Evolutionary conservation across 1,140 invertebrate genomes (phyloP), one percentile per base, ranked within the genome.

Genomic region (Drosophila oshimai): DNA sequence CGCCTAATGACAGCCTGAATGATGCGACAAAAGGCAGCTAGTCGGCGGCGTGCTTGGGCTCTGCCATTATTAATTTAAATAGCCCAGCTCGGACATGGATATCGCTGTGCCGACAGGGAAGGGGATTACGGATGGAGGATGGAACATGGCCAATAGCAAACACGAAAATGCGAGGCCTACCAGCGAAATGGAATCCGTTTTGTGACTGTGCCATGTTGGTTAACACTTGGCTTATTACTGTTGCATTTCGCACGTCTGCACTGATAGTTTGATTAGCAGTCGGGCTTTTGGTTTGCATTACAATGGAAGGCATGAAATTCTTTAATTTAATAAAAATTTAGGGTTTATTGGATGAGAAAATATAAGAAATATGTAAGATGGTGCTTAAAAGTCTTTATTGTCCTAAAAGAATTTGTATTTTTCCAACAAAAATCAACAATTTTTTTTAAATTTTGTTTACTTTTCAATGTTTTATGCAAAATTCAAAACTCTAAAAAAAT

Each of bases 21-120:
- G 65, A 26, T 44, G 34, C 50, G 46, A 42, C 45, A 49, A 75
- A 39, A 34, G 60, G 51, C 61, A 54, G 17, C 12, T 31, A 44
- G 53, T 28, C 58, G 61, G 46, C 58, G 61, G 46, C 44, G 68
- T 45, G 42, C 51, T 6, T 6, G 9, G 37, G 10, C 33, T 33
- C 53, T 24, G 79, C 49, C 65, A 86, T 79, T 84, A 84, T 86
- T 84, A 86, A 84, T 84, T 84, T 84, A 84, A 86, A 83, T 83
- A 67, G 53, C 64, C 68, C 53, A 33, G 22, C 17, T 15, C 17
- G 42, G 37, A 71, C 53, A 49, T 24, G 42, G 65, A 33, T 13
- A 41, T 6, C 13, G 41, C 12, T 17, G 28, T 50, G 24, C 13
- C 2, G 18, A 37, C 20, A 34, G 26, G 18, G 45, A 37, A 6